Percentiles rank a stretch among this genome's conserved stretches.
phyloP scores from a whole-genome alignment of 2,888 invertebrate species.

The Seladonia tumulorum region DNA sequence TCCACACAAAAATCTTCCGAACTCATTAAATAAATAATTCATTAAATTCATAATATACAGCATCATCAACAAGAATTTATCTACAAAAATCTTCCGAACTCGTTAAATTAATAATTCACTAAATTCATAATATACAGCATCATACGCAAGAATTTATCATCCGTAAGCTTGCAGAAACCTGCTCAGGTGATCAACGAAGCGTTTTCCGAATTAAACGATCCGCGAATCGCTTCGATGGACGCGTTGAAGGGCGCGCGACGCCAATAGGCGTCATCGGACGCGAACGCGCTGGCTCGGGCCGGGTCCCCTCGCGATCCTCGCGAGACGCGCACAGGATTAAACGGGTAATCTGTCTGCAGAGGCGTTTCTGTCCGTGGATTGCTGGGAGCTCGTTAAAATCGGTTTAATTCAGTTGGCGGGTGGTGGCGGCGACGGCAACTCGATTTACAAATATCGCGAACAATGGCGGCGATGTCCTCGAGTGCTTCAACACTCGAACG shows the following conservation, averaged over 20 bases:
- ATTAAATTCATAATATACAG: neutral
- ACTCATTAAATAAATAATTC: neutral
- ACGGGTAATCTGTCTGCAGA: neutral
- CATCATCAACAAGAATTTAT: too few species aligned
- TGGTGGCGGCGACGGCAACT: neutral
- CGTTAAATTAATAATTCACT: neutral
- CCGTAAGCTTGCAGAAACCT: too few species aligned
- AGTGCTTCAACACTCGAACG: neutral
- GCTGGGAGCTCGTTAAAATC: neutral
- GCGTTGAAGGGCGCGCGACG: neutral
- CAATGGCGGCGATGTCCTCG: neutral
- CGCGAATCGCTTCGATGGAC: neutral
- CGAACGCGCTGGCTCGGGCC: neutral
- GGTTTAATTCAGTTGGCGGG: neutral
- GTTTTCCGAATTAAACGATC: neutral
- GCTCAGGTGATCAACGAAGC: too few species aligned
- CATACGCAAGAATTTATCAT: too few species aligned
- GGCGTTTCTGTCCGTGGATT: neutral
- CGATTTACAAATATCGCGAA: neutral
- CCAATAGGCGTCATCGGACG: neutral
- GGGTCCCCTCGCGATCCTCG: neutral
- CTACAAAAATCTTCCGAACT: neutral
- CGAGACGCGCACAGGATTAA: neutral
- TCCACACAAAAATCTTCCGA: neutral
- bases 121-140: neutral